A percentile compares a stretch with the other conserved stretches of the same genome.
These are phyloP conservation scores for Steinernema carpocapsae DNA, from an alignment of 2,888 invertebrate genomes.

Conservation along the genomic window DNA sequence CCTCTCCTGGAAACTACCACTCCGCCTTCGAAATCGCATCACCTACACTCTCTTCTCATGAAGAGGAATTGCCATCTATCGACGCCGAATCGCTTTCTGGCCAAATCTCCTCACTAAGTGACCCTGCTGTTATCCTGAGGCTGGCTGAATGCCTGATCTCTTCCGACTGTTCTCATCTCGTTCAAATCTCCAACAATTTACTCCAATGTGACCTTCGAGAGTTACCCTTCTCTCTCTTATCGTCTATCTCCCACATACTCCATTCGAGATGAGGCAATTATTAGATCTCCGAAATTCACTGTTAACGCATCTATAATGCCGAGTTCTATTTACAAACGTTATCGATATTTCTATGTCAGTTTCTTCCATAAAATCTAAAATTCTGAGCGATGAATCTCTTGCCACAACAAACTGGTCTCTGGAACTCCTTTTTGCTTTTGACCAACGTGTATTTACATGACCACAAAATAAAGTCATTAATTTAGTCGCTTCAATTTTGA, in stretches of 20 bases:
- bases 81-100: background rate
- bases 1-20: background rate
- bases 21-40: background rate
- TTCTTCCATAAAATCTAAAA: too few species aligned
- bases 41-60: background rate
- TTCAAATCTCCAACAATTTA: background rate
- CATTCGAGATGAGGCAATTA: background rate
- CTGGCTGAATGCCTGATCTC: background rate
- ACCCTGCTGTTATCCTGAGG: background rate
- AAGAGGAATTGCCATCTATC: background rate
- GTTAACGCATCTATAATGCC: too few species aligned
- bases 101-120: background rate
- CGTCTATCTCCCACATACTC: background rate
- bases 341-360: too few species aligned
- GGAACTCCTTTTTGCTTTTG: too few species aligned
- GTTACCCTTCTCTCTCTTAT: background rate
- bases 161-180: background rate
- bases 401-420: background rate
- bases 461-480: too few species aligned
- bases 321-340: too few species aligned
- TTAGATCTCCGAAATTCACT: background rate
- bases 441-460: too few species aligned
- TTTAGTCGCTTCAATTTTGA: too few species aligned
- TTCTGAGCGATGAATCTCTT: constrained; percentile 9
- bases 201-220: constrained; percentile 9